phyloP scores from a whole-genome alignment of 2,888 invertebrate species.

The Troides oblongomaculatus region DNA sequence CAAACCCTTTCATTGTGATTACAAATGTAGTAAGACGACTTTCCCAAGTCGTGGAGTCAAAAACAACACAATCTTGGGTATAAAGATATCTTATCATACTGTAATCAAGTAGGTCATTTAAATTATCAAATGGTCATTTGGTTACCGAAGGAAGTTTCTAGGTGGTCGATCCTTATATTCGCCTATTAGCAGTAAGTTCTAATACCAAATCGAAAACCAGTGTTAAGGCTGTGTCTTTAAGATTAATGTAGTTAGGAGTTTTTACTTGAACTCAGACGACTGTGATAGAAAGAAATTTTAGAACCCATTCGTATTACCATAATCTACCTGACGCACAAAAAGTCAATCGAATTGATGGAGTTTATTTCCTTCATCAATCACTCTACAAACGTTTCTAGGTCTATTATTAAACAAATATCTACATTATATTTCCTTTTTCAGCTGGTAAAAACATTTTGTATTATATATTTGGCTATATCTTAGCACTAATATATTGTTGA shows the following conservation, averaged over 20 bases:
- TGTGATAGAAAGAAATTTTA: constrained; percentile 51
- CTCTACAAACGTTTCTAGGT: constrained; percentile 11
- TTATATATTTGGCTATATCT: no score
- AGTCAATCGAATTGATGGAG: constrained; percentile 30
- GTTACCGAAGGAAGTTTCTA: no score
- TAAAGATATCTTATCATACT: no score
- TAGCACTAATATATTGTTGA: no score
- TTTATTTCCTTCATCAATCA: constrained; percentile 20
- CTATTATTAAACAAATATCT: not conserved
- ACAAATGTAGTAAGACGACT: no score
- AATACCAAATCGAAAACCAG: constrained; percentile 33
- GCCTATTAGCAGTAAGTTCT: not conserved
- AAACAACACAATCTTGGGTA: no score
- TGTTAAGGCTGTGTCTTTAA: constrained; percentile 52
- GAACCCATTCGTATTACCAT: constrained; percentile 31
- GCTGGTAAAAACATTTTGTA: not conserved
- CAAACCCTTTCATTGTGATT: no score
- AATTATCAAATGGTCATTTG: no score
- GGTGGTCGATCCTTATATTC: no score
- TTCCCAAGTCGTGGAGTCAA: no score
- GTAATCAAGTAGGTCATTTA: no score
- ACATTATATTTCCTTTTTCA: no score
- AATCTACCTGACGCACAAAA: constrained; percentile 30
- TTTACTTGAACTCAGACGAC: constrained; percentile 55
- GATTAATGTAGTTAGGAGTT: constrained; percentile 66